Evolutionary conservation across 2,113 vertebrate species (phyloP).

Genomic region (Hippotragus niger): DNA sequence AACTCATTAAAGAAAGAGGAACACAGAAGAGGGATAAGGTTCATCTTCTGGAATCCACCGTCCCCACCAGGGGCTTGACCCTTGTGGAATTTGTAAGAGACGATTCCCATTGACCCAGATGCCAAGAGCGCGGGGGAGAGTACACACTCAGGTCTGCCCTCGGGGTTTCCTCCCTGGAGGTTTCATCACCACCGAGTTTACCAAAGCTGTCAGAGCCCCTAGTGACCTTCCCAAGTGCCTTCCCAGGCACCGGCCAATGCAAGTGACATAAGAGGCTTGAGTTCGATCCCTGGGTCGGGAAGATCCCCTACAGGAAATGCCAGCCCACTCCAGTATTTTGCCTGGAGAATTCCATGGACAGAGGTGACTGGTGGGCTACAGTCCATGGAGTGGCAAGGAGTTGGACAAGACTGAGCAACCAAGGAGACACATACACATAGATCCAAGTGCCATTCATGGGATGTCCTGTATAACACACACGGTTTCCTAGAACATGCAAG

Average conservation of each 20-base stretch:
- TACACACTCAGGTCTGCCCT: neutral
- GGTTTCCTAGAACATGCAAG: neutral
- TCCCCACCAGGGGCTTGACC: neutral
- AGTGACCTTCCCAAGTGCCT: neutral
- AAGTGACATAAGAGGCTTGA: neutral
- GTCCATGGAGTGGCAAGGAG: neutral
- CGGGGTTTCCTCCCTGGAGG: fast-evolving
- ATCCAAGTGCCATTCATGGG: neutral
- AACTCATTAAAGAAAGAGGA: neutral
- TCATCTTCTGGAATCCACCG: fast-evolving
- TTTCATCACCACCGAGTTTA: neutral
- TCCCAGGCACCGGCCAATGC: neutral
- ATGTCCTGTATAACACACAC: neutral
- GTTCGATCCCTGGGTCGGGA: fast-evolving
- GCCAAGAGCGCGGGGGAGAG: fast-evolving
- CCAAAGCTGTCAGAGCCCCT: neutral
- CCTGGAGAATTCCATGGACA: neutral
- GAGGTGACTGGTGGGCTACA: neutral
- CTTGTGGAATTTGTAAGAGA: neutral
- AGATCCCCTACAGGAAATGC: neutral
- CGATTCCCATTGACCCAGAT: neutral
- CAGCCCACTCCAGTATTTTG: fast-evolving
- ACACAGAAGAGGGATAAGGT: neutral
- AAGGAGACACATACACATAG: neutral
- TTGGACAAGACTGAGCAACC: neutral